Evolutionary conservation across 2,888 invertebrate genomes (phyloP).

Genomic region (Mellilla xanthometata): DNA sequence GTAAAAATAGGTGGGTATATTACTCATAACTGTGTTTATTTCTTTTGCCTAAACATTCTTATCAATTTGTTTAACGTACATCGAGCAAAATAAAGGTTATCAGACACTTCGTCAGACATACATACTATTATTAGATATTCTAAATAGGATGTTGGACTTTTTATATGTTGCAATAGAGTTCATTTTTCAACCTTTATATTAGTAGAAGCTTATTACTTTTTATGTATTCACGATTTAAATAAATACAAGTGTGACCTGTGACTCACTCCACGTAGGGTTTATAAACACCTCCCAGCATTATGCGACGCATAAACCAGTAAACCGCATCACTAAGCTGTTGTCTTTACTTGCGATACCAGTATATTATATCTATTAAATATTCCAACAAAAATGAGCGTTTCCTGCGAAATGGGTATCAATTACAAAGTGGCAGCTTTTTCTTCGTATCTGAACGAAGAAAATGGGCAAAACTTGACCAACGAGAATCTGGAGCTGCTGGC

Average conservation of each 20-base stretch:
- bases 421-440: conserved; percentile 32
- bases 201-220: background rate
- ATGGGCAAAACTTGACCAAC: conserved; percentile 18
- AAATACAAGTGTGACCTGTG: conserved; percentile 19
- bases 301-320: conserved; percentile 32
- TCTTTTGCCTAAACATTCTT: too few relatives aligned
- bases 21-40: too few relatives aligned
- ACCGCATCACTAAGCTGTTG: conserved; percentile 30
- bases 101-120: too few relatives aligned
- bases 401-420: conserved; percentile 27
- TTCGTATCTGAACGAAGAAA: conserved; percentile 22
- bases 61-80: too few relatives aligned
- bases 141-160: background rate
- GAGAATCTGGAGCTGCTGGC: conserved; percentile 37
- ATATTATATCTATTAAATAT: conserved; percentile 9
- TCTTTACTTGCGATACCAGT: conserved; percentile 18
- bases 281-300: conserved; percentile 25
- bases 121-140: too few relatives aligned
- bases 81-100: too few relatives aligned
- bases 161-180: background rate
- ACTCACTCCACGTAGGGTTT: conserved; percentile 23
- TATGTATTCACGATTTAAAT: background rate
- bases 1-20: too few relatives aligned
- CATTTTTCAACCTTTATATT: background rate
- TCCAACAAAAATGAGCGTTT: conserved; percentile 37